Evolutionary conservation across 2,113 vertebrate genomes (phyloP).

Genomic region (Leiothrix lutea): DNA sequence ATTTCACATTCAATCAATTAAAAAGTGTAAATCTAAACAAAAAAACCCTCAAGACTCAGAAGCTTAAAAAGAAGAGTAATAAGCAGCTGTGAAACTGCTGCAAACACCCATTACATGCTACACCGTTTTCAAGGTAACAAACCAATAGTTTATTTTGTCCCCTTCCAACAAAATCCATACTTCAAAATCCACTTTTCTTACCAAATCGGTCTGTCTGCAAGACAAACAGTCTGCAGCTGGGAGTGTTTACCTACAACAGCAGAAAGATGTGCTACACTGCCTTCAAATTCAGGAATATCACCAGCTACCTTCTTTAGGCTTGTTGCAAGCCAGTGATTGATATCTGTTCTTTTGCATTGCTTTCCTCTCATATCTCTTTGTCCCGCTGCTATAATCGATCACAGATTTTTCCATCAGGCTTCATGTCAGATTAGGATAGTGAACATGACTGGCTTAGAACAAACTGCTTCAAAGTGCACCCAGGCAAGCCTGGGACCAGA

Average conservation of each 20-base stretch:
- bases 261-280: constrained; percentile 46
- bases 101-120: background rate
- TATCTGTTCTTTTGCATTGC: constrained; percentile 48
- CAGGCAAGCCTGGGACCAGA: constrained; percentile 69
- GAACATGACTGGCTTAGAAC: constrained; percentile 70
- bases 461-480: constrained; percentile 72
- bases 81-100: background rate
- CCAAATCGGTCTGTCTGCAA: constrained; percentile 9
- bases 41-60: background rate
- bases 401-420: constrained; percentile 72
- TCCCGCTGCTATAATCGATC: constrained; percentile 65
- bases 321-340: constrained; percentile 41
- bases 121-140: constrained; percentile 6
- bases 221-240: constrained; percentile 7
- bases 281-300: constrained; percentile 10
- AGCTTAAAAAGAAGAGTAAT: background rate
- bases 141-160: constrained; percentile 12
- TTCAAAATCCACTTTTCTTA: constrained; percentile 28
- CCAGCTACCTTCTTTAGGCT: background rate
- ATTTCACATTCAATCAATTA: background rate
- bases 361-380: constrained; percentile 51
- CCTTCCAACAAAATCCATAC: constrained; percentile 19
- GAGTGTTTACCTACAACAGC: constrained; percentile 19
- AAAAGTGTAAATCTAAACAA: background rate
- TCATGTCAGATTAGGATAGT: constrained; percentile 72